Conservation (phyloP, 1,140 invertebrate species). For the Meloidogyne hapla region DNA sequence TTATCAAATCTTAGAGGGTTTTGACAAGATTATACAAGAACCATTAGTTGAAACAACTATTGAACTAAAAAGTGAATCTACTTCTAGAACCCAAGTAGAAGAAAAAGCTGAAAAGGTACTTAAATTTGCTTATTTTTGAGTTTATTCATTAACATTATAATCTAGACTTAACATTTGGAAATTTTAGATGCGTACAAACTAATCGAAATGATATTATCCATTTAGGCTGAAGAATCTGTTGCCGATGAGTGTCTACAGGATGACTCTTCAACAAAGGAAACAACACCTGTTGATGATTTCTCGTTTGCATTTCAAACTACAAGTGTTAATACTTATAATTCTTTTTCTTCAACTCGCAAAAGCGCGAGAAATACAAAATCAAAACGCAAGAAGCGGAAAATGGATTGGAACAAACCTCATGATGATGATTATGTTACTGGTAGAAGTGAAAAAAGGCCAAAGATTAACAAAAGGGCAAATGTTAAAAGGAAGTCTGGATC, state of each 20-base stretch:
- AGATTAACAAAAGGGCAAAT: not conserved
- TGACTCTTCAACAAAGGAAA: not conserved
- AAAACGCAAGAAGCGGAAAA: not conserved
- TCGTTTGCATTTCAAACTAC: not conserved
- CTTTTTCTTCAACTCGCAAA: not conserved
- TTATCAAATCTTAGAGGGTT: not conserved
- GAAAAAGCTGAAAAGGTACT: not conserved
- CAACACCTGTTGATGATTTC: not conserved
- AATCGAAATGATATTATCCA: not conserved
- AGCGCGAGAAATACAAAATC: not conserved
- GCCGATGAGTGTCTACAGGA: not conserved
- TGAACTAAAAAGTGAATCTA: not conserved
- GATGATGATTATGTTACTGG: constrained; percentile 27
- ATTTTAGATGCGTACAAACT: too few species aligned
- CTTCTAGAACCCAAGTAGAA: not conserved
- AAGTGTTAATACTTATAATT: not conserved
- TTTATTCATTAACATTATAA: too few species aligned
- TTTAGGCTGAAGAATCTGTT: not conserved
- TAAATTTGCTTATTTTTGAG: too few species aligned
- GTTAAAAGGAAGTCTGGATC: not conserved
- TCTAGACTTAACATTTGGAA: too few species aligned
- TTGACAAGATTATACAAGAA: not conserved
- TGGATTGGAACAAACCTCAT: constrained; percentile 24
- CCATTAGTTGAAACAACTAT: not conserved
- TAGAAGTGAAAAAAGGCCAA: not conserved